Base-by-base conservation (phyloP, 2,113 vertebrate species). In the Hemiprocne comata region DNA sequence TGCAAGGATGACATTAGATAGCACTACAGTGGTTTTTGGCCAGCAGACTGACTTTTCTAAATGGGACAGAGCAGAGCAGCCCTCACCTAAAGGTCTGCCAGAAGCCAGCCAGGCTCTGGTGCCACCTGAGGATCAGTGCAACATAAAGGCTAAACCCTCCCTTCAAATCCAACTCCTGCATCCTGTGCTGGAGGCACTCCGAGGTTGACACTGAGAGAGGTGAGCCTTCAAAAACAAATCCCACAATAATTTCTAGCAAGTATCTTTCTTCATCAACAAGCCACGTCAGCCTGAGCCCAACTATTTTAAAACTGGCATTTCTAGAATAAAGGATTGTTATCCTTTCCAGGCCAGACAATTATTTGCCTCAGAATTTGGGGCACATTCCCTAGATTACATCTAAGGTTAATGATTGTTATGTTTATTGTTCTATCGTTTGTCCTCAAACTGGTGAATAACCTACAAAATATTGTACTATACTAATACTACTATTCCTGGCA, bases 401-500 rank as follows among this genome's bases (percentile, higher is more conserved):
- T 60, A 40, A 64, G 29, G 31, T 50, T 72, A 64, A 50, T 28
- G 79, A 42, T 33, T 85, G 17, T n/a, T 72, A 46, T 6, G 28
- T 48, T 93, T 90, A 71, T 42, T 18, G 25, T 55, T 94, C 53
- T 50, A 2, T 24, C 64, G n/a, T 89, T 87, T 84, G 57, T 58
- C 69, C 42, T 92, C 34, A 51, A 62, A 86, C 12, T 53, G 23
- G 36, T 55, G 46, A 69, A 33, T 77, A 51, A 0, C 38, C 7
- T 9, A 71, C 8, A 69, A 77, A 46, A 46, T 57, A 53, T 36
- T 36, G 11, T 36, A 28, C 44, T 77, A 19, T 19, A 10, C 24
- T 31, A 83, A 16, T 7, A 33, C 19, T 34, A 1, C 16, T 29
- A 0, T 14, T 69, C 8, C 40, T 46, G 16, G 44, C 8, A 23